Conservation (phyloP, 2,888 invertebrate species). For the Orthosia gothica region DNA sequence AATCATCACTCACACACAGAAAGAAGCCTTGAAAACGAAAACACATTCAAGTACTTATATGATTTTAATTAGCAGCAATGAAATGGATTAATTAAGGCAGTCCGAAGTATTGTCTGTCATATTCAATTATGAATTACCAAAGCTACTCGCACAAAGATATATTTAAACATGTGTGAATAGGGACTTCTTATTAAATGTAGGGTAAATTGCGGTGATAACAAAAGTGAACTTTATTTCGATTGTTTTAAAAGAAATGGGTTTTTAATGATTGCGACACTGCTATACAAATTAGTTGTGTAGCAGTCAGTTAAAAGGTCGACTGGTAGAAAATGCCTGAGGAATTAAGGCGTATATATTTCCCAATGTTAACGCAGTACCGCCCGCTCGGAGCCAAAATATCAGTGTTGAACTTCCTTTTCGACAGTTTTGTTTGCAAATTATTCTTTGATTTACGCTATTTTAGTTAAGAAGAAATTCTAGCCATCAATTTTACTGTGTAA, state of each 20-base stretch:
- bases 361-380: too few relatives aligned
- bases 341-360: too few relatives aligned
- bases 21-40: slow-evolving; percentile 24
- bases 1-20: not conserved
- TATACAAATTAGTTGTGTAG: not conserved
- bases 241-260: not conserved
- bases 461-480: too few relatives aligned
- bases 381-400: too few relatives aligned
- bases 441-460: too few relatives aligned
- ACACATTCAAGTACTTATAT: slow-evolving; percentile 15
- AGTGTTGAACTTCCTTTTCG: too few relatives aligned
- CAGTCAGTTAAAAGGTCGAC: not conserved
- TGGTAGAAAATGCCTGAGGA: too few relatives aligned
- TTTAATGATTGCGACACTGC: not conserved
- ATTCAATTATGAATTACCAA: slow-evolving; percentile 44
- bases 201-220: not conserved
- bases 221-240: not conserved
- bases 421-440: too few relatives aligned
- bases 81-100: slow-evolving; percentile 48
- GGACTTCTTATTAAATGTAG: not conserved
- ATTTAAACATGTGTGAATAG: slow-evolving; percentile 16
- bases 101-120: slow-evolving; percentile 31
- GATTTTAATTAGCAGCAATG: slow-evolving; percentile 44
- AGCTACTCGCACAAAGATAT: slow-evolving; percentile 9
- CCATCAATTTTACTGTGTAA: too few relatives aligned